These are phyloP conservation scores for Etheostoma spectabile DNA, from an alignment of 2,113 vertebrate species.

Conservation along the genomic window DNA sequence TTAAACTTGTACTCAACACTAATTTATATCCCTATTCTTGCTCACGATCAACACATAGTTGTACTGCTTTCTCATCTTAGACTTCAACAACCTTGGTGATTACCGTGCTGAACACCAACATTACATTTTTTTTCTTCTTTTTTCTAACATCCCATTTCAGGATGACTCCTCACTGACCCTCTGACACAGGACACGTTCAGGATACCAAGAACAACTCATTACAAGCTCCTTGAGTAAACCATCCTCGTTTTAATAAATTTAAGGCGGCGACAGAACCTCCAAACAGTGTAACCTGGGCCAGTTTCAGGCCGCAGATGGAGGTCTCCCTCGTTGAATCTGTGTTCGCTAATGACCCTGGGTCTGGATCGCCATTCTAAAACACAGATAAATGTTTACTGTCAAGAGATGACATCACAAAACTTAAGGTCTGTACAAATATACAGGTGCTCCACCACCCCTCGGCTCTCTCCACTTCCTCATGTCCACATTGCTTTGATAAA, in stretches of 20 bases:
- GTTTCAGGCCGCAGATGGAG: slow-evolving; percentile 56
- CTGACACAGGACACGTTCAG: slow-evolving; percentile 11
- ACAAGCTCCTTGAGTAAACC: slow-evolving; percentile 43
- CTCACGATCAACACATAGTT: too few relatives aligned
- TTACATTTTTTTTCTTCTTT: neutral
- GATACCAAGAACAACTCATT: slow-evolving; percentile 46
- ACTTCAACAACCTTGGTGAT: neutral
- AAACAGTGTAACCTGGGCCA: slow-evolving; percentile 4
- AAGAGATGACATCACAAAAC: slow-evolving; percentile 80
- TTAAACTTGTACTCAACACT: neutral
- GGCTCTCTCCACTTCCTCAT: slow-evolving; percentile 48
- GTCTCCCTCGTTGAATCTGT: slow-evolving; percentile 52
- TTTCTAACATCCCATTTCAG: neutral
- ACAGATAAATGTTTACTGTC: slow-evolving; percentile 77
- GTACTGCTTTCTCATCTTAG: too few relatives aligned
- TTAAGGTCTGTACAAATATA: slow-evolving; percentile 77
- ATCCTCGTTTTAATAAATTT: slow-evolving; percentile 22
- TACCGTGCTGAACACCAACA: neutral
- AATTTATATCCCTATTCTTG: neutral
- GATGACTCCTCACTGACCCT: slow-evolving; percentile 22
- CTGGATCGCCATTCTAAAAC: slow-evolving; percentile 58
- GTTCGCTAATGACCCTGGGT: slow-evolving; percentile 60
- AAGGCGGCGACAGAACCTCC: slow-evolving; percentile 9
- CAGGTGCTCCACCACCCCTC: slow-evolving; percentile 51
- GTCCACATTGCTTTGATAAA: slow-evolving; percentile 66